Evolutionary conservation across 2,888 invertebrate species (phyloP).

Genomic region (Plemyria rubiginata): DNA sequence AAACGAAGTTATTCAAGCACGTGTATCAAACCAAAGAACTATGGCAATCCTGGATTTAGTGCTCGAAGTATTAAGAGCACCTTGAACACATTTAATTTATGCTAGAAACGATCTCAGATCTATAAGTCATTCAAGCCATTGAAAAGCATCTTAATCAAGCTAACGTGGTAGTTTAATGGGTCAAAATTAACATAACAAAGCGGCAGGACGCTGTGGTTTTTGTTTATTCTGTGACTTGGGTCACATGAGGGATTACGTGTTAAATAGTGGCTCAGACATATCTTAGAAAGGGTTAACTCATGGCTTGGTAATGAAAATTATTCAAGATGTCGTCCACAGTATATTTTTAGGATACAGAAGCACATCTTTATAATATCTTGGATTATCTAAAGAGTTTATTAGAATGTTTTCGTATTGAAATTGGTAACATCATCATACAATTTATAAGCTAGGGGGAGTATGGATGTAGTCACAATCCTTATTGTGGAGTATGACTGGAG

Average conservation of each 20-base stretch:
- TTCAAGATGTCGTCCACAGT: constrained; percentile 53
- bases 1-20: neutral
- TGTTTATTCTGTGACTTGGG: constrained; percentile 49
- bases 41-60: constrained; percentile 1
- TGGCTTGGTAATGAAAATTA: constrained; percentile 70
- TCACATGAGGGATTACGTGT: constrained; percentile 74
- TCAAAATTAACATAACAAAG: constrained; percentile 77
- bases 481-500: no score
- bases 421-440: no score
- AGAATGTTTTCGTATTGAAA: no score
- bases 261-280: constrained; percentile 74
- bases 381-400: no score
- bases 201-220: constrained; percentile 1
- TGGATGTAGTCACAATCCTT: no score
- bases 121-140: constrained; percentile 63
- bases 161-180: constrained; percentile 71
- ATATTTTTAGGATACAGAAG: neutral
- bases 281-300: constrained; percentile 71
- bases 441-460: no score
- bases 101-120: constrained; percentile 31
- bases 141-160: constrained; percentile 57
- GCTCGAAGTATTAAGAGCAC: constrained; percentile 4
- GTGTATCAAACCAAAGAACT: neutral
- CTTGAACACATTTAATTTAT: constrained; percentile 11
- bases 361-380: neutral